phyloP scores from a whole-genome alignment of 1,140 invertebrate genomes.

The Drosophila baimaii region DNA sequence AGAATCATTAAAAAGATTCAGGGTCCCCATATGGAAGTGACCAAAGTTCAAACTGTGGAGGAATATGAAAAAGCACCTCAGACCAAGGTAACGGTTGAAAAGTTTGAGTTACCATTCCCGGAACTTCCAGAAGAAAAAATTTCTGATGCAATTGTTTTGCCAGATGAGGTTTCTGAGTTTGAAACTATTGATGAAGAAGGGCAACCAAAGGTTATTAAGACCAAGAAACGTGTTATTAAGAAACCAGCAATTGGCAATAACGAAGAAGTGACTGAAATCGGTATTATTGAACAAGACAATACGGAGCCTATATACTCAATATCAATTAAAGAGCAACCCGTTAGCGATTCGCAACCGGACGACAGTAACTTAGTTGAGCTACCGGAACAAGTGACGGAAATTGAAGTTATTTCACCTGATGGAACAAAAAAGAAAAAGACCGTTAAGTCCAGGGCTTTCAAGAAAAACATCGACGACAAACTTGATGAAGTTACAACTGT shows the following conservation, averaged over 20 bases:
- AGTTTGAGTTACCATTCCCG: slow-evolving; percentile 74
- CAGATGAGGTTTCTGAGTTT: slow-evolving; percentile 56
- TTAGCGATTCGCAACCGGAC: slow-evolving; percentile 13
- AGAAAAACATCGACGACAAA: slow-evolving; percentile 65
- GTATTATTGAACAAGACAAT: slow-evolving; percentile 66
- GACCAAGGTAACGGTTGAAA: slow-evolving; percentile 79
- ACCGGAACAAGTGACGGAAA: slow-evolving; percentile 83
- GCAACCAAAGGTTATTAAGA: slow-evolving; percentile 38
- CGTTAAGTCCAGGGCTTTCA: slow-evolving; percentile 71
- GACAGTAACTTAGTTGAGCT: slow-evolving; percentile 62
- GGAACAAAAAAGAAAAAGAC: slow-evolving; percentile 78
- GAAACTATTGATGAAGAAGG: slow-evolving; percentile 45
- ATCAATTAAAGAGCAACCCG: slow-evolving; percentile 60
- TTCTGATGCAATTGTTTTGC: slow-evolving; percentile 60
- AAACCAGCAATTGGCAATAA: slow-evolving; percentile 45
- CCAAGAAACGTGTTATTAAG: slow-evolving; percentile 58
- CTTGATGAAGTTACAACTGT: slow-evolving; percentile 81
- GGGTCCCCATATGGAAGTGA: slow-evolving; percentile 84
- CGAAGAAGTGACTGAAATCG: slow-evolving; percentile 67
- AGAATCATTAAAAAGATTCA: slow-evolving; percentile 84
- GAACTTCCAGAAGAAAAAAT: slow-evolving; percentile 75
- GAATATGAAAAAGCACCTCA: slow-evolving; percentile 84
- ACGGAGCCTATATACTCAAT: slow-evolving; percentile 62
- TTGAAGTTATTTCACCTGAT: slow-evolving; percentile 77
- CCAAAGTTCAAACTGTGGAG: slow-evolving; percentile 84